Evolutionary conservation across 37 sponge, comb jelly and placozoan genomes (phyloP).

Genomic region (Corticium candelabrum): DNA sequence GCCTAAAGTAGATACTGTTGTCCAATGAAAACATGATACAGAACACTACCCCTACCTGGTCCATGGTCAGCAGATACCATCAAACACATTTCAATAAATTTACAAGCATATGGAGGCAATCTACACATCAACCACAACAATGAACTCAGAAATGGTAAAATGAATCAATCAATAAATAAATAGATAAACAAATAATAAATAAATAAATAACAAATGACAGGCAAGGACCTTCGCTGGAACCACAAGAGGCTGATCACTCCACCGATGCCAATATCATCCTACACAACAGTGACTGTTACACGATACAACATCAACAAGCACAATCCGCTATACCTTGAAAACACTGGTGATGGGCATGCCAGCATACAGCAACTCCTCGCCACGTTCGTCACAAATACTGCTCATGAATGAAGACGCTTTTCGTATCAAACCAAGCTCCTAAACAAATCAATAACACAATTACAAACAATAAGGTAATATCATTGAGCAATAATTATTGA

Average conservation of each 20-base stretch:
- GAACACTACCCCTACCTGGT: slow-evolving; percentile 46
- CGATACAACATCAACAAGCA: not conserved
- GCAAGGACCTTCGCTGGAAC: slow-evolving; percentile 81
- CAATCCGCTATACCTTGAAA: slow-evolving; percentile 51
- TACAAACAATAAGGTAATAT: slow-evolving; percentile 12
- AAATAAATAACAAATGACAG: not conserved
- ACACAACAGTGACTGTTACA: not conserved
- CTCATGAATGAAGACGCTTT: slow-evolving; percentile 88
- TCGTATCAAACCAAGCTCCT: slow-evolving; percentile 86
- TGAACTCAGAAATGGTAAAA: not conserved
- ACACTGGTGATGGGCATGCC: slow-evolving; percentile 95
- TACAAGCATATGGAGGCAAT: slow-evolving; percentile 82
- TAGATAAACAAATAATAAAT: not conserved
- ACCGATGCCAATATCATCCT: slow-evolving; percentile 88
- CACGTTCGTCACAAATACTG: slow-evolving; percentile 93
- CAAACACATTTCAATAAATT: slow-evolving; percentile 94
- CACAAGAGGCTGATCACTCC: slow-evolving; percentile 90
- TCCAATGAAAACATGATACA: no score
- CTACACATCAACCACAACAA: slow-evolving; percentile 13
- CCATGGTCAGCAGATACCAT: slow-evolving; percentile 98
- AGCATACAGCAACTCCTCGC: slow-evolving; percentile 92
- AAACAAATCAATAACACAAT: not conserved
- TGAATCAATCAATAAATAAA: not conserved
- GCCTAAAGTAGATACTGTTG: no score
- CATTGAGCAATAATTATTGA: not conserved